Evolutionary conservation across 2,888 invertebrate species (phyloP).

Genomic region (Phaedon cochleariae): DNA sequence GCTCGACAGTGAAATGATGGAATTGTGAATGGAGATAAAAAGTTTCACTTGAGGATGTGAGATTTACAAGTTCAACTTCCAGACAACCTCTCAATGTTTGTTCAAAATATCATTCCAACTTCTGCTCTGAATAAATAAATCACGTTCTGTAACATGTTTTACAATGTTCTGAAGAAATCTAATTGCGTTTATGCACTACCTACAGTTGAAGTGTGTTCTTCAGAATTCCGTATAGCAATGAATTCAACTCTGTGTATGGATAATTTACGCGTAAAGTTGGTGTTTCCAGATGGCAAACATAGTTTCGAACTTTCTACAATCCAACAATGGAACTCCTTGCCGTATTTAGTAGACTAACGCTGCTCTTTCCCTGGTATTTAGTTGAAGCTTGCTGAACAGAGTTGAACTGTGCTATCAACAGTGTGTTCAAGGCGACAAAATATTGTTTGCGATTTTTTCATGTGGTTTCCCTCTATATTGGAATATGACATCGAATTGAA

Average conservation of each 20-base stretch:
- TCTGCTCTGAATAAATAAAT: too few species aligned
- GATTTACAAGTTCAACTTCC: too few species aligned
- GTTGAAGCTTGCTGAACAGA: background rate
- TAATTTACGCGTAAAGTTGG: background rate
- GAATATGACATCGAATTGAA: too few species aligned
- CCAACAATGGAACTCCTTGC: background rate
- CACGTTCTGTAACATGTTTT: too few species aligned
- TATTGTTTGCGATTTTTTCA: too few species aligned
- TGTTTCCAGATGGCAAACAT: background rate
- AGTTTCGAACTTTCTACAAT: background rate
- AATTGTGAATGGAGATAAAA: too few species aligned
- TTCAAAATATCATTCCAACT: too few species aligned
- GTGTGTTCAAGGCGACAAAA: background rate
- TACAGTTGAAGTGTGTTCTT: background rate
- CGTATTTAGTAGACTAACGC: background rate
- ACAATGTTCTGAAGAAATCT: background rate
- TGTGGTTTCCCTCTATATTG: too few species aligned
- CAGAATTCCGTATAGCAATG: background rate
- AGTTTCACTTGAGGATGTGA: too few species aligned
- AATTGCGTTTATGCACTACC: background rate
- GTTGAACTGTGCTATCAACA: background rate
- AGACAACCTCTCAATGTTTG: too few species aligned
- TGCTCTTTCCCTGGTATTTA: background rate
- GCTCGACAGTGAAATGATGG: too few species aligned
- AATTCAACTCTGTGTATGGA: background rate